A percentile compares a stretch with the other conserved stretches of the same genome.
phyloP scores from a whole-genome alignment of 35 echinoderm and acorn worm species.

The Holothuria glaberrima region DNA sequence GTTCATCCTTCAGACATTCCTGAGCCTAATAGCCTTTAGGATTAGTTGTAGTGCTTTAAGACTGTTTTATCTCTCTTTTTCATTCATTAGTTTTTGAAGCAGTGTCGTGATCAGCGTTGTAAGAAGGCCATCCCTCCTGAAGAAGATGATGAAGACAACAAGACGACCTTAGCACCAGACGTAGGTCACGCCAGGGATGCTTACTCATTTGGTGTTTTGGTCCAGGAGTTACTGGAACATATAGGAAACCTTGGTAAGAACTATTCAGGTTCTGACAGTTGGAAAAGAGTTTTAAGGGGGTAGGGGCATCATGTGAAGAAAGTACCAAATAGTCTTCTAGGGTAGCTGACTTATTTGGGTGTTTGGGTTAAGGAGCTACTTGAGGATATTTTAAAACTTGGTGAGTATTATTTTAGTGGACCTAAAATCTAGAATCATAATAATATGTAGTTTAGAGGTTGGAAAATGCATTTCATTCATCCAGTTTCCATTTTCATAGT shows the following conservation, averaged over 20 bases:
- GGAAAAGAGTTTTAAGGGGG: too few relatives aligned
- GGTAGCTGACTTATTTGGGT: too few relatives aligned
- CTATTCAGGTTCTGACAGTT: too few relatives aligned
- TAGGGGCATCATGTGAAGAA: too few relatives aligned
- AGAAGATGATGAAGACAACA: conserved; percentile 75
- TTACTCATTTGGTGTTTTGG: conserved; percentile 85
- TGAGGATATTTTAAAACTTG: too few relatives aligned
- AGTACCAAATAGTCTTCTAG: too few relatives aligned
- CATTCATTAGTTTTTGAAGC: conserved; percentile 78
- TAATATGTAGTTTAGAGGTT: too few relatives aligned
- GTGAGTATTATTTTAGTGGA: too few relatives aligned
- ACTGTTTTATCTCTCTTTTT: not conserved
- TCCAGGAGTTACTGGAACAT: conserved; percentile 85
- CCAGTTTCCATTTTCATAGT: too few relatives aligned
- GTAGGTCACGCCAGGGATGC: conserved; percentile 94
- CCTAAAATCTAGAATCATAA: too few relatives aligned
- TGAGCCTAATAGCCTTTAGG: not conserved
- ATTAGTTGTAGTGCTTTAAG: not conserved
- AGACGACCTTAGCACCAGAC: conserved; percentile 74
- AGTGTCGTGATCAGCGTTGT: conserved; percentile 71
- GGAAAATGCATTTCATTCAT: too few relatives aligned
- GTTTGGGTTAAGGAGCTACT: too few relatives aligned
- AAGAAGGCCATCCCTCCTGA: conserved; percentile 83
- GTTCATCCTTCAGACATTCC: not conserved
- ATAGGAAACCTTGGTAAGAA: conserved; percentile 71